phyloP scores from a whole-genome alignment of 2,888 invertebrate species.

The Himalopsyche anomala region DNA sequence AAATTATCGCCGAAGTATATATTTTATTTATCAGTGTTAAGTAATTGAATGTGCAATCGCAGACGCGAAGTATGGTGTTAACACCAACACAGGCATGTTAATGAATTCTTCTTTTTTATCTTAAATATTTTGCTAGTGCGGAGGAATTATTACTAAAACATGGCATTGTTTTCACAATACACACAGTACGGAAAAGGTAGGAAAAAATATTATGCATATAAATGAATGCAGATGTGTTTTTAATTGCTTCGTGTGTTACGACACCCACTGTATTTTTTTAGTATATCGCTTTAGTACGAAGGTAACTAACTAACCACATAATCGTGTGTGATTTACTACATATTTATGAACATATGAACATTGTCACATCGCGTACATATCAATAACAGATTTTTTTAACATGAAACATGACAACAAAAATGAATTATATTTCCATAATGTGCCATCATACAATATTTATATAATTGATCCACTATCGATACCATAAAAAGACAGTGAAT shows the following conservation, averaged over 20 bases:
- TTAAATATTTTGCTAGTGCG: neutral
- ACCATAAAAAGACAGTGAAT: no score
- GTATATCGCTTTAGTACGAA: constrained; percentile 47
- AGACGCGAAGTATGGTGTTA: neutral
- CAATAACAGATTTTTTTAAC: neutral
- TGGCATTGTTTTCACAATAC: neutral
- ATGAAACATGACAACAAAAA: no score
- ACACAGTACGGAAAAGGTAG: constrained; percentile 5
- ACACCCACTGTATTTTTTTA: constrained; percentile 46
- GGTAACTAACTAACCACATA: constrained; percentile 32
- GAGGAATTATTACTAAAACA: neutral
- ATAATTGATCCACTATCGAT: no score
- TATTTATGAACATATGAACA: neutral
- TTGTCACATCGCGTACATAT: constrained; percentile 4
- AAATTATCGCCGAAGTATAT: no score
- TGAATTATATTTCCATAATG: neutral
- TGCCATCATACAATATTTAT: no score
- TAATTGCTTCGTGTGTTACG: constrained; percentile 57
- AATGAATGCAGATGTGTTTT: constrained; percentile 61
- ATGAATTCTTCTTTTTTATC: constrained; percentile 15
- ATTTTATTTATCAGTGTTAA: neutral
- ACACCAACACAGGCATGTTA: constrained; percentile 2
- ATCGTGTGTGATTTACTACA: constrained; percentile 51
- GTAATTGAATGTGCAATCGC: neutral
- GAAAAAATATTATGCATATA: constrained; percentile 48